Conservation (phyloP, 1,140 invertebrate genomes). For the Cardiocondyla obscurior region DNA sequence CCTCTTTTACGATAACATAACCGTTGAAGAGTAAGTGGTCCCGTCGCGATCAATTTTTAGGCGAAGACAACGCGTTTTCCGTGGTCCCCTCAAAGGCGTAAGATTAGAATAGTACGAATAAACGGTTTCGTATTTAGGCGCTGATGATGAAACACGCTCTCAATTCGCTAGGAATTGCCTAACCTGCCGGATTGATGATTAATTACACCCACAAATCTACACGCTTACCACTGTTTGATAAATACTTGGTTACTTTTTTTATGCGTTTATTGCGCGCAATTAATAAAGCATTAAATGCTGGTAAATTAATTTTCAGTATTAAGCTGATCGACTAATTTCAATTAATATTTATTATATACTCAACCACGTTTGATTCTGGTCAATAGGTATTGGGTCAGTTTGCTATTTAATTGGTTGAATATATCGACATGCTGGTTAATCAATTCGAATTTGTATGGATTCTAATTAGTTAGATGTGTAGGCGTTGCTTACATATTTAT, state of each 20-base stretch:
- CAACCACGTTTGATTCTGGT: not conserved
- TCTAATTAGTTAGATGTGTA: not conserved
- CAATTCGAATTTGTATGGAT: not conserved
- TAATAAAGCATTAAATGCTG: not conserved
- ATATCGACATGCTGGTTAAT: not conserved
- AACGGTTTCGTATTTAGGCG: conserved; percentile 34
- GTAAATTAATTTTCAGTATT: not conserved
- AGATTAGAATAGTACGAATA: conserved; percentile 62
- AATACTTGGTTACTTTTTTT: not conserved
- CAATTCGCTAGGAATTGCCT: not conserved
- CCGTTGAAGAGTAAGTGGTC: conserved; percentile 41
- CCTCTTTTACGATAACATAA: not conserved
- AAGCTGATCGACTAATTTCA: not conserved
- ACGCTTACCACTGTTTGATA: not conserved
- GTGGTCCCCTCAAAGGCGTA: conserved; percentile 54
- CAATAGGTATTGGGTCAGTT: not conserved
- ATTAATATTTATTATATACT: not conserved
- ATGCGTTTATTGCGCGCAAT: not conserved
- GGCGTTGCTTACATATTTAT: not conserved
- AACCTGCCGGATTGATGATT: not conserved
- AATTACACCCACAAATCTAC: not conserved
- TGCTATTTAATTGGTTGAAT: conserved; percentile 3
- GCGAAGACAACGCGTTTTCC: not conserved
- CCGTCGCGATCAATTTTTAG: conserved; percentile 59
- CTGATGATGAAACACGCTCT: conserved; percentile 27